Evolutionary conservation across 2,113 vertebrate genomes (phyloP), one percentile per base, ranked within the genome.

Genomic region (Toxostoma redivivum): DNA sequence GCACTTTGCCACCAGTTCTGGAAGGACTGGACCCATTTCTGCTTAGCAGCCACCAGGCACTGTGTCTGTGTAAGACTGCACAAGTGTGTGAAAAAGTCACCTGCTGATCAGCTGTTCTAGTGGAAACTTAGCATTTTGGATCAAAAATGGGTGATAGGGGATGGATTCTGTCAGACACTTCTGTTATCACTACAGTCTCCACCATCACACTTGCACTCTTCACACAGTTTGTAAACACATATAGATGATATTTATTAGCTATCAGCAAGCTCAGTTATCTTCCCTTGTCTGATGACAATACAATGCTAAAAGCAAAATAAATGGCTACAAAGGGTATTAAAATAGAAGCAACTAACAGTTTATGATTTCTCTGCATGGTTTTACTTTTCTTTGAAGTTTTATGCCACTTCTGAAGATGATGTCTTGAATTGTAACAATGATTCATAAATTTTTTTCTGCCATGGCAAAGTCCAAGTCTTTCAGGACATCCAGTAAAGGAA

Each of bases 21-120:
- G 67, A 56, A 86, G 50, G 48, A 40, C 30, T 19, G 21, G 15
- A 53, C 10, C 3, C 33, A 22, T 67, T 69, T 44, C 53, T 80
- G 11, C 16, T 33, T 16, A 54, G 65, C 70, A 70, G 31, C 6
- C n/a, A 48, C 15, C 19, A 42, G 50, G 23, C 33, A 57, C 30
- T 40, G 7, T 65, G 54, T 42, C 54, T 84, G n/a, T 21, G 19
- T 16, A 60, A 64, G 30, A 30, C 37, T 73, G 30, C 11, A 72
- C 24, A 80, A 51, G 12, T 38, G n/a, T 14, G 53, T 69, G 37
- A 65, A 81, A 84, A 61, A 0, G 0, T 25, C 0, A 4, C 12
- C 56, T 57, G 53, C 15, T 53, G 65, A 70, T 35, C 56, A 74
- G 61, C 6, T 45, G 12, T 27, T 44, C n/a, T 14, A 66, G 13